Evolutionary conservation across 92 coral and sea anemone genomes (phyloP), one percentile per base, ranked within the genome.

Genomic region (Porites lobata): DNA sequence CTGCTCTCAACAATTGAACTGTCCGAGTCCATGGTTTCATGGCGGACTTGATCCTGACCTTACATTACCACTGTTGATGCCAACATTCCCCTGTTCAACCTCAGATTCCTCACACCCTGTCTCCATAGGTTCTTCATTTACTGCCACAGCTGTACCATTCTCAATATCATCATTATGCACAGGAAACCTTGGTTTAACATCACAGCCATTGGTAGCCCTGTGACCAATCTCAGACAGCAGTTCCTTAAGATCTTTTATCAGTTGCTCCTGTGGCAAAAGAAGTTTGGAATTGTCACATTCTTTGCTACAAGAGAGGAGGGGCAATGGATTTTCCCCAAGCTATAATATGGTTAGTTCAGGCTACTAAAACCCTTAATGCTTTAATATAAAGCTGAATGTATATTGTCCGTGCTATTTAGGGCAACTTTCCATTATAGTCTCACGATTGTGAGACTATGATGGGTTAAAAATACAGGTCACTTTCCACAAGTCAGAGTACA

Each of bases 121-220:
- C 24, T 74, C 87, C 87, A 84, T 84, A 29, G 65, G 80, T 22
- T 84, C 87, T 84, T 72, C 80, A 1, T 14, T 50, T 1, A 24
- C 3, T n/a, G 1, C 9, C 22, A 56, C 10, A 3, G 7, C 8
- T 61, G 13, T 13, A 9, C 29, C 69, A 71, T 62, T 20, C 8
- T 61, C 20, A 50, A 22, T 29, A 0, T 84, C 72, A 17, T 51
- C 50, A 64, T 14, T 24, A 61, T 72, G 17, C 9, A 52, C 24
- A 0, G 87, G 51, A 59, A 65, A 73, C 52, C 8, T 14, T 53
- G 65, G 74, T 17, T 64, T 62, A 9, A 9, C 47, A 47, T 52
- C 87, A 21, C 87, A 84, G 9, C 87, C 87, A 75, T 84, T 84
- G 65, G 72, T 84, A 43, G 69, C 71, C 63, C 53, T 84, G 65